These are phyloP conservation scores for Mythimna loreyi DNA, from an alignment of 2,888 invertebrate genomes.

Conservation along the genomic window DNA sequence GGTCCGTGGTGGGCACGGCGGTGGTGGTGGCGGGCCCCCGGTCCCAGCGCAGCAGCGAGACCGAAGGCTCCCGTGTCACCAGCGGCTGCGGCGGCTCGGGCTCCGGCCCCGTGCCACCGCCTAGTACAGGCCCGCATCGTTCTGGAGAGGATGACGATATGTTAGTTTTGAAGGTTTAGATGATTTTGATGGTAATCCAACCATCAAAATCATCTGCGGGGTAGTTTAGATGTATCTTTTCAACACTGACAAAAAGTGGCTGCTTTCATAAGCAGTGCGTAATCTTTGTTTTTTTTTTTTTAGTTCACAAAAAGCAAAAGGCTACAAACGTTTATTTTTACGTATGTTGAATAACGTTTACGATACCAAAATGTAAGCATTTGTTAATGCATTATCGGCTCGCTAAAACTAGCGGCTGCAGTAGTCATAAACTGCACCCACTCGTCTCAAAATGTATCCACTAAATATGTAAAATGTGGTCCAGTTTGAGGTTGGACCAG, in stretches of 20 bases:
- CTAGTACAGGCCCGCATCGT: constrained; percentile 93
- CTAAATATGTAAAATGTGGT: no score
- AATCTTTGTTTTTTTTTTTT: not conserved
- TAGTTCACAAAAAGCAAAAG: no score
- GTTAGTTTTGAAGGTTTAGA: constrained; percentile 6
- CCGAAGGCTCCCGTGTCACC: constrained; percentile 93
- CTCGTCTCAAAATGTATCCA: no score
- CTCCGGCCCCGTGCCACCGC: constrained; percentile 91
- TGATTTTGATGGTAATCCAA: not conserved
- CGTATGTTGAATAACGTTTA: no score
- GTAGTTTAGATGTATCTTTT: no score
- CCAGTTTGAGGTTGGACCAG: not conserved
- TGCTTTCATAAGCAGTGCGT: not conserved
- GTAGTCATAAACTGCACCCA: no score
- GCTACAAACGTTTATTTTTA: no score
- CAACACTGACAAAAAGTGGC: not conserved
- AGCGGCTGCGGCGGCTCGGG: constrained; percentile 93
- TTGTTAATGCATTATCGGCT: no score
- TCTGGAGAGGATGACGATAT: constrained; percentile 86
- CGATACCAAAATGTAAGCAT: no score
- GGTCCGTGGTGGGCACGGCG: constrained; percentile 77
- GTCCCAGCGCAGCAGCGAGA: constrained; percentile 90
- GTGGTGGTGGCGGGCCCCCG: constrained; percentile 82
- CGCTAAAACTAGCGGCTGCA: no score
- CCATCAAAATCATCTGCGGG: no score